Evolutionary conservation across 2,113 vertebrate genomes (phyloP).

Genomic region (Myotis yumanensis): DNA sequence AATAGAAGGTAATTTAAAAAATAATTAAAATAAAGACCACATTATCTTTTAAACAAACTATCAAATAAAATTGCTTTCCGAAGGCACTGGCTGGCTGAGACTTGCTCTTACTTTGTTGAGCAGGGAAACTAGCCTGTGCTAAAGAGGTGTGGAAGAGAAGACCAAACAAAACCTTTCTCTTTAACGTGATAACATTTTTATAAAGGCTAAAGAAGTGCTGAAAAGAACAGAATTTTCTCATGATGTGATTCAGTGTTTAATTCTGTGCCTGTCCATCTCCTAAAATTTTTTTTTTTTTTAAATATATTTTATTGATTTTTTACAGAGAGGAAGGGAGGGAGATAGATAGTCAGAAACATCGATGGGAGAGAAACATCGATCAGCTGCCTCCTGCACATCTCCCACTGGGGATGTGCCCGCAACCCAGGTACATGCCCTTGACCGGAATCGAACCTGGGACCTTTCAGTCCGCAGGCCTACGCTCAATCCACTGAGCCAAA

Average conservation of each 20-base stretch:
- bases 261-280: background rate
- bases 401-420: too few species aligned
- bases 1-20: background rate
- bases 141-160: background rate
- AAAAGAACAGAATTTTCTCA: conserved; percentile 9
- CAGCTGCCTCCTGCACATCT: too few species aligned
- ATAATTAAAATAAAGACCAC: background rate
- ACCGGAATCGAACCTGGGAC: too few species aligned
- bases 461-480: too few species aligned
- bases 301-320: too few species aligned
- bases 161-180: background rate
- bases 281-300: too few species aligned
- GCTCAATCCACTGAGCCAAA: too few species aligned
- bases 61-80: background rate
- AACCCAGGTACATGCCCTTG: too few species aligned
- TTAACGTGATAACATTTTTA: background rate
- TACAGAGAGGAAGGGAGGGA: too few species aligned
- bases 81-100: background rate
- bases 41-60: background rate
- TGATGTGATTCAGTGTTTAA: background rate
- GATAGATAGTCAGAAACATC: too few species aligned
- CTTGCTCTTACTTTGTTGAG: background rate
- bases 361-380: too few species aligned
- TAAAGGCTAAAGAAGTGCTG: background rate
- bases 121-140: background rate